phyloP scores from a whole-genome alignment of 23 tunicate genomes.

The Diplosoma virens region DNA sequence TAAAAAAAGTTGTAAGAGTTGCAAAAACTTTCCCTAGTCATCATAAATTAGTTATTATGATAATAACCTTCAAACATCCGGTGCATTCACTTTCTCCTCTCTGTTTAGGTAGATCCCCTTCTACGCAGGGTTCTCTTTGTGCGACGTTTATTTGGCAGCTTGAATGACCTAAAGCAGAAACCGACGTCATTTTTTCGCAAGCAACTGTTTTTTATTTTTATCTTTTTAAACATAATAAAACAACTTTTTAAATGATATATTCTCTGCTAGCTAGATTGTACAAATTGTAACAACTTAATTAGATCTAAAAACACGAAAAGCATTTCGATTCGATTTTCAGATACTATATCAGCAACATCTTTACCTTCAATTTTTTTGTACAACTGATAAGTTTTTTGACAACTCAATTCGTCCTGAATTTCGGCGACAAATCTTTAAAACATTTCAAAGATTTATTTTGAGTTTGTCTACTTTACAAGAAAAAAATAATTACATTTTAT shows the following conservation, averaged over 20 bases:
- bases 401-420: constrained; percentile 39
- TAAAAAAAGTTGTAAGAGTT: too few relatives aligned
- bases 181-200: not conserved
- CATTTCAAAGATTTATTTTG: too few relatives aligned
- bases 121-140: constrained; percentile 25
- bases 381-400: constrained; percentile 45
- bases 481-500: too few relatives aligned
- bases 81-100: constrained; percentile 67
- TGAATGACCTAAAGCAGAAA: not conserved
- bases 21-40: too few relatives aligned
- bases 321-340: too few relatives aligned
- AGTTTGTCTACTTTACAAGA: too few relatives aligned
- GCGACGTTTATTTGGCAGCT: constrained; percentile 1
- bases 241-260: too few relatives aligned
- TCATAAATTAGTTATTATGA: too few relatives aligned
- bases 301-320: too few relatives aligned
- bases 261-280: too few relatives aligned
- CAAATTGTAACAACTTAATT: too few relatives aligned
- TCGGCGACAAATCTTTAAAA: constrained; percentile 21
- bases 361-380: constrained; percentile 29
- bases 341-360: too few relatives aligned
- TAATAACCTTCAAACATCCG: constrained; percentile 46
- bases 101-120: constrained; percentile 12
- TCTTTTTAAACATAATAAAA: not conserved
- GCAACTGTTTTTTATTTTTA: not conserved